Evolutionary conservation across 2,888 invertebrate genomes (phyloP).

Genomic region (Hirudinaria manillensis): DNA sequence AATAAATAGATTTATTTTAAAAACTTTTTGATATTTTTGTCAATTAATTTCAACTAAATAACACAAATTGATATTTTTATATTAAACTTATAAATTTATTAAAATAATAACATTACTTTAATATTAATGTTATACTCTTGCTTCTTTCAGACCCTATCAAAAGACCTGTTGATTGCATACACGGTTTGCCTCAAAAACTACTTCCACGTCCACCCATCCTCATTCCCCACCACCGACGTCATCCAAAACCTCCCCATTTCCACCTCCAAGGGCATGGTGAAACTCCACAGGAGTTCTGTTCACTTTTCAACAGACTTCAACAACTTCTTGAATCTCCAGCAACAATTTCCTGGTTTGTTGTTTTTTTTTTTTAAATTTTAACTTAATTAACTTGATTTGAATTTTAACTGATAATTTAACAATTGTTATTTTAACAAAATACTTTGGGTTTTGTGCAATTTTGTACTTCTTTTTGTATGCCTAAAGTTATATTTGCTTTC

Average conservation of each 20-base stretch:
- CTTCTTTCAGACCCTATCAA: slow-evolving; percentile 45
- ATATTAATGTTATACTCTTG: not conserved
- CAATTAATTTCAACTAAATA: too few relatives aligned
- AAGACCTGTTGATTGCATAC: slow-evolving; percentile 35
- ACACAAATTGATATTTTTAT: not conserved
- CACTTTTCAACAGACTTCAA: slow-evolving; percentile 11
- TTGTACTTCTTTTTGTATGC: too few relatives aligned
- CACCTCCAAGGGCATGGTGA: slow-evolving; percentile 19
- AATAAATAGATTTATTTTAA: slow-evolving; percentile 34
- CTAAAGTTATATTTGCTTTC: too few relatives aligned
- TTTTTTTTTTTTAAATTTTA: not conserved
- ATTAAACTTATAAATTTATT: too few relatives aligned
- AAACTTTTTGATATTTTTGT: not conserved
- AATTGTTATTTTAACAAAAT: not conserved
- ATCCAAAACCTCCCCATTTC: not conserved
- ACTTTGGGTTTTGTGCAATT: not conserved
- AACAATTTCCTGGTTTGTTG: slow-evolving; percentile 1
- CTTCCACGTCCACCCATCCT: not conserved
- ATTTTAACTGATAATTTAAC: not conserved
- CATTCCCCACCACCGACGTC: not conserved
- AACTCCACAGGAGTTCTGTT: not conserved
- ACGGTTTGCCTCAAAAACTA: slow-evolving; percentile 38
- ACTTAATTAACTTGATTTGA: not conserved
- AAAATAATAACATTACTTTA: too few relatives aligned
- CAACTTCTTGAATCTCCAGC: not conserved